Evolutionary conservation across 2,113 vertebrate genomes (phyloP), one percentile per base, ranked within the genome.

Genomic region (Leptocoma aspasia): DNA sequence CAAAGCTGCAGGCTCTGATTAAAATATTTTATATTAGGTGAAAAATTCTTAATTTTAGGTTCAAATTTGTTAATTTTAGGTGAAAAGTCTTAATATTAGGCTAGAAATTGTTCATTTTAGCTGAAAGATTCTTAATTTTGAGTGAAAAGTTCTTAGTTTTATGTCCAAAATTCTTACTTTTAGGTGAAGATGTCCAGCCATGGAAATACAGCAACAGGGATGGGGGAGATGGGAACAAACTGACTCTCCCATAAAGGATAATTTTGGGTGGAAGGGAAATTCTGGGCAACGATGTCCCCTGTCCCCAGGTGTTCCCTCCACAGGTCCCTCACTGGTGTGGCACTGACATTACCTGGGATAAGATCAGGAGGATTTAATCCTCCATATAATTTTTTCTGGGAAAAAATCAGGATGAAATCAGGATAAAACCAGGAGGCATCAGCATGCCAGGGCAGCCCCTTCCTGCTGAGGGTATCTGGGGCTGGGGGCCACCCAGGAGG

Each of bases 281-380:
- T 61, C 35, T 60, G 33, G 65, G 6, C 35, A 45, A 16, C 28
- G 14, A 7, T 13, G 18, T 31, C 31, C 13, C 10, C 13, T 50
- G 44, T 66, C 21, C 41, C 13, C 57, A 27, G 45, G 21, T 0
- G 1, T 39, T 11, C 26, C 6, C 59, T 45, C 26, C 0, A 0
- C 0, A 0, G 16, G 6, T 31, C 21, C 6, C 12, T 44, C 0
- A 0, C 13, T 41, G 37, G 6, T 0, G 0, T 31, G 20, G 39
- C 71, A 24, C 33, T 8, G 52, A 24, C 28, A 20, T 44, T 39
- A 60, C 19, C 47, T 30, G 5, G 26, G 10, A 11, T 42, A 14
- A 68, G 7, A 45, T 8, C 4, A 2, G 8, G 31, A 59, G 39
- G 33, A 45, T 61, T 69, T 69, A 28, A 33, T 78, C 19, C 27